These are phyloP conservation scores for Drymodes brunneopygia DNA, from an alignment of 2,113 vertebrate genomes.

Conservation along the genomic window DNA sequence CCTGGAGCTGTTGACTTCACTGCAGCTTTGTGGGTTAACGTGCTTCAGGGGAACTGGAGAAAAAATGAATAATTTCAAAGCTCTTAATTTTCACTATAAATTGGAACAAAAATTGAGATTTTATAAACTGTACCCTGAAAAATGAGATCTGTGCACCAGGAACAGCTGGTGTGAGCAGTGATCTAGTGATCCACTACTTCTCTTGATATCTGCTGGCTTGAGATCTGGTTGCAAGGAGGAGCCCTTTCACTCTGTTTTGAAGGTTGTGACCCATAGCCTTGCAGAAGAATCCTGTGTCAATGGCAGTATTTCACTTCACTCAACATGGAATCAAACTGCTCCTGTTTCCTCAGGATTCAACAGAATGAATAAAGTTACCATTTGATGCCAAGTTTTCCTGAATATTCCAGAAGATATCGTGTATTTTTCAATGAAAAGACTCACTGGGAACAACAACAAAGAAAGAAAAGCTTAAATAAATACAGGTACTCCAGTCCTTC, in stretches of 20 bases:
- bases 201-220: neutral
- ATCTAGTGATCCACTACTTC: rapidly evolving
- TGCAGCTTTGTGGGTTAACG: neutral
- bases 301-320: neutral
- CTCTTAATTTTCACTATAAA: neutral
- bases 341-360: neutral
- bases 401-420: neutral
- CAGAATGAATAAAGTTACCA: neutral
- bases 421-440: neutral
- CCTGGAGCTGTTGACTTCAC: neutral
- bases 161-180: neutral
- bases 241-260: neutral
- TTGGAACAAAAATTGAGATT: neutral
- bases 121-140: neutral
- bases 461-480: neutral
- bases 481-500: neutral
- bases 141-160: neutral
- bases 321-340: neutral
- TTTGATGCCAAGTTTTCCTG: neutral
- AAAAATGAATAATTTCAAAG: neutral
- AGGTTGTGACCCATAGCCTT: neutral
- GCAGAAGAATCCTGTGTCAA: neutral
- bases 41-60: neutral
- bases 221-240: neutral
- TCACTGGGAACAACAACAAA: neutral